A percentile compares a stretch with the other conserved stretches of the same genome.
These are phyloP conservation scores for Apamea monoglypha DNA, from an alignment of 2,888 invertebrate genomes.

Conservation along the genomic window DNA sequence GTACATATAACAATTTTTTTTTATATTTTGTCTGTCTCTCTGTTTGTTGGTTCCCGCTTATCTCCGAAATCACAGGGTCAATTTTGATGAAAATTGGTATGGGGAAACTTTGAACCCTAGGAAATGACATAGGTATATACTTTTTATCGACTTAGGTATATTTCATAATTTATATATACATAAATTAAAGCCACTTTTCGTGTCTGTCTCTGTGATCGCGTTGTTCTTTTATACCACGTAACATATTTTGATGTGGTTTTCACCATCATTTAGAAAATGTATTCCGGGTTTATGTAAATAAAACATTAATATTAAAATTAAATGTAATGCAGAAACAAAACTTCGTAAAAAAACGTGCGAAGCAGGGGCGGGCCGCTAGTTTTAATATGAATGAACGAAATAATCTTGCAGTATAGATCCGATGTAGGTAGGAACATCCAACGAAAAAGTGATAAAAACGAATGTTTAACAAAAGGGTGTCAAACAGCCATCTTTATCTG, in stretches of 20 bases:
- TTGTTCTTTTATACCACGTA: not conserved
- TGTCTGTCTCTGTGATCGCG: not conserved
- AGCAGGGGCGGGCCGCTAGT: not conserved
- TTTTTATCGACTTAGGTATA: no score
- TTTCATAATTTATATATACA: no score
- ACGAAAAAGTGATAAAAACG: conserved; percentile 28
- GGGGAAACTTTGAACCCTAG: no score
- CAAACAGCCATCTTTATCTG: conserved; percentile 39
- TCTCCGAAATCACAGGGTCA: no score
- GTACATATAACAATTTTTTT: no score
- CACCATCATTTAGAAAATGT: not conserved
- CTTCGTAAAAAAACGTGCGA: not conserved
- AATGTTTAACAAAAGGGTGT: conserved; percentile 61
- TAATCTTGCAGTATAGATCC: not conserved
- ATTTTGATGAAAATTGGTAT: no score
- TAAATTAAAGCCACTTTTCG: not conserved
- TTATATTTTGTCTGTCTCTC: no score
- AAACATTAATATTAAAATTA: not conserved
- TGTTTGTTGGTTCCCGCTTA: no score
- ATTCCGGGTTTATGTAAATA: not conserved
- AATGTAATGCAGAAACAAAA: not conserved
- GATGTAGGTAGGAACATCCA: not conserved
- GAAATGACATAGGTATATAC: no score
- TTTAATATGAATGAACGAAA: not conserved
- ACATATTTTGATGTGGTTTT: not conserved